Conservation (phyloP, 2,888 invertebrate genomes). For the Troilus luridus region DNA sequence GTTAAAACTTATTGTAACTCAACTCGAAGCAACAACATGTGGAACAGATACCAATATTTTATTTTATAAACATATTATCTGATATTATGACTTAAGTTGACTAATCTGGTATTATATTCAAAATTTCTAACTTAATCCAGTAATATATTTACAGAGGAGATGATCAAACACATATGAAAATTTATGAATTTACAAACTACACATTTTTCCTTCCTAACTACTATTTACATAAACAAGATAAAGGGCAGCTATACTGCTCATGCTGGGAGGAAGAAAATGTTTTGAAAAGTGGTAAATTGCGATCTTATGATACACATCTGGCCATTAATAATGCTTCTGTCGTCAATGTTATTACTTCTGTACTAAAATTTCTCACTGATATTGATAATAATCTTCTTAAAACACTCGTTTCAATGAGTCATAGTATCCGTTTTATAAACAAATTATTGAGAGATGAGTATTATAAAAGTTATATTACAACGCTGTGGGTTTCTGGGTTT, state of each 20-base stretch:
- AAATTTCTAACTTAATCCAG: neutral
- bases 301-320: neutral
- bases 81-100: neutral
- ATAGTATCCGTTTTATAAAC: neutral
- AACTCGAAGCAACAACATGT: too few species aligned
- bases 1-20: too few species aligned
- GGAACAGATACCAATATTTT: too few species aligned
- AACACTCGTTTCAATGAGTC: slow-evolving; percentile 29
- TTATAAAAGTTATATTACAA: neutral
- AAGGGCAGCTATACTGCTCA: slow-evolving; percentile 7
- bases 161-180: slow-evolving; percentile 14
- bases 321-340: slow-evolving; percentile 18
- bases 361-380: neutral
- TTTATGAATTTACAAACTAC: slow-evolving; percentile 34
- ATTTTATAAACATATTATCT: neutral
- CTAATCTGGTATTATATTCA: neutral
- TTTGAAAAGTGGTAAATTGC: neutral
- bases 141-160: slow-evolving; percentile 44
- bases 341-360: neutral
- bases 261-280: slow-evolving; percentile 6
- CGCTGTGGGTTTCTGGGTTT: neutral
- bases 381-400: neutral
- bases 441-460: slow-evolving; percentile 1
- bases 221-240: slow-evolving; percentile 2
- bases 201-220: slow-evolving; percentile 40